Percentiles rank a stretch among this genome's conserved stretches.
These are phyloP conservation scores for Ancistrus triradiatus DNA, from an alignment of 2,113 vertebrate species.

Conservation along the genomic window DNA sequence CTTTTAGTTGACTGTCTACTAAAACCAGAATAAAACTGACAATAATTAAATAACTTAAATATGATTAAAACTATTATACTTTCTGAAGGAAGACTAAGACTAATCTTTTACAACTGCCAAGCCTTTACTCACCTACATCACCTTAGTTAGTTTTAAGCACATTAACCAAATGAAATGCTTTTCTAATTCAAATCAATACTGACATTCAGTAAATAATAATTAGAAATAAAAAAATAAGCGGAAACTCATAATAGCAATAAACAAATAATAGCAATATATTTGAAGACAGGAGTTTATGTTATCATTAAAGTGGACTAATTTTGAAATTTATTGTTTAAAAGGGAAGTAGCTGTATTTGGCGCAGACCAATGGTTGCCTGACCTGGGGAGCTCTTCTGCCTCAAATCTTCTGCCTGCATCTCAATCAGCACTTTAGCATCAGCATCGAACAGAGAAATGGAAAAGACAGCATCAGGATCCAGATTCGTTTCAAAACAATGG, in stretches of 20 bases:
- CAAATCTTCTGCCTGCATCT: slow-evolving; percentile 79
- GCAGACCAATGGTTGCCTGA: slow-evolving; percentile 51
- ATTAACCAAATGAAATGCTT: too few relatives aligned
- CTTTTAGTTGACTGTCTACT: too few relatives aligned
- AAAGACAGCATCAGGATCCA: slow-evolving; percentile 50
- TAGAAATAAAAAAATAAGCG: slow-evolving; percentile 5
- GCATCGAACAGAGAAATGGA: slow-evolving; percentile 56
- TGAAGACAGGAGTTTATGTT: slow-evolving; percentile 8
- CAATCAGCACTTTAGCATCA: slow-evolving; percentile 71
- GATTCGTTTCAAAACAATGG: slow-evolving; percentile 41
- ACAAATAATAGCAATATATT: slow-evolving; percentile 19
- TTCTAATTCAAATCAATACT: too few relatives aligned
- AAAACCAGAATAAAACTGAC: too few relatives aligned
- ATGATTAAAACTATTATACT: too few relatives aligned
- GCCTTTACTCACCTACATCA: too few relatives aligned
- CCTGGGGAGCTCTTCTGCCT: slow-evolving; percentile 75
- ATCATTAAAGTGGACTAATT: too few relatives aligned
- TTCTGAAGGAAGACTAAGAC: too few relatives aligned
- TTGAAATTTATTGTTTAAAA: slow-evolving; percentile 25
- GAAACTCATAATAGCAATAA: neutral
- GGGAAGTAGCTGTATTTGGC: slow-evolving; percentile 18
- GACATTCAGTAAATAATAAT: neutral
- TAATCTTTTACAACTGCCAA: too few relatives aligned
- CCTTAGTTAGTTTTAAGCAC: too few relatives aligned
- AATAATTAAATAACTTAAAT: too few relatives aligned